Evolutionary conservation across 2,797 vertebrate genomes (phyloP), one percentile per base, ranked within the genome.

Genomic region (Smutsia gigantea): DNA sequence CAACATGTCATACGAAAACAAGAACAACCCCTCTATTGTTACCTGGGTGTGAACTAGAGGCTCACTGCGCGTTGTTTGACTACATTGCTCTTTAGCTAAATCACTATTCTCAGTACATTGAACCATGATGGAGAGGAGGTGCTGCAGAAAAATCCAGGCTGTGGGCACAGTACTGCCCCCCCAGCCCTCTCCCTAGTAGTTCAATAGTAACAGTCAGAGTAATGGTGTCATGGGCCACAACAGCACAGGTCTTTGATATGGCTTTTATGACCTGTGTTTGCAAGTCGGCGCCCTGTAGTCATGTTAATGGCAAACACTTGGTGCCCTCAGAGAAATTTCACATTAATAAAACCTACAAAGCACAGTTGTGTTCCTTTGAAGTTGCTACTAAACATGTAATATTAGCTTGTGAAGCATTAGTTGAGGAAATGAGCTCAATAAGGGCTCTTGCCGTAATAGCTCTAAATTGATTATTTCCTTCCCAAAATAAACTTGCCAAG

Each of bases 381-480:
- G 98, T 98, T 97, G 84, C 91, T 98, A 75, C 98, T 97, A 96
- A 98, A 98, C 97, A 97, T 98, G 97, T 98, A 99, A 99, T 99
- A 99, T 99, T 99, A 99, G 99, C 99, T 98, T 98, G 98, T 99
- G 98, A 98, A 98, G 99, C 99, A 99, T 99, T 99, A 99, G 97
- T 91, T 96, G 98, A 98, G 98, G 98, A 99, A 99, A 98, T 98
- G 98, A 98, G 98, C 97, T 96, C 96, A 99, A 99, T 99, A 99
- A 99, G 98, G 97, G 94, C 99, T 99, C 99, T 98, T 99, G 99
- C 98, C 99, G 99, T 99, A 99, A 99, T 99, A 99, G 99, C 97
- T 97, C 95, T 98, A 99, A 99, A 99, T 99, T 99, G 99, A 99
- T 99, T 99, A 99, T 99, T 99, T 99, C 99, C 99, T 99, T 99